phyloP scores from a whole-genome alignment of 2,113 vertebrate species.

The Rhadina sibilatrix region DNA sequence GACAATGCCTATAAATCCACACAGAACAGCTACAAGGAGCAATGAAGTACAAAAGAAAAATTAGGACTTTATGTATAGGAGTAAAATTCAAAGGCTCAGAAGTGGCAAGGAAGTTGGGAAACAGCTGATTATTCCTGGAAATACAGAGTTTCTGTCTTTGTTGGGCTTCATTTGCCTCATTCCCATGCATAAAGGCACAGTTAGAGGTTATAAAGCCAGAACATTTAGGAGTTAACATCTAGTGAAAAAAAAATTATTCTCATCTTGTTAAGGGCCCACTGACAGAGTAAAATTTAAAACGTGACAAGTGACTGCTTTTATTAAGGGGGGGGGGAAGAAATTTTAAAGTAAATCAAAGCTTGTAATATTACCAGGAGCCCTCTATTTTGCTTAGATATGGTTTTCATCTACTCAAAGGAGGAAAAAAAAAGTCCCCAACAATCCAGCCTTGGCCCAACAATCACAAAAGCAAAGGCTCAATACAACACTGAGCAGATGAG shows the following conservation, averaged over 20 bases:
- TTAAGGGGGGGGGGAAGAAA: rapidly evolving
- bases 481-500: not conserved
- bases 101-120: not conserved
- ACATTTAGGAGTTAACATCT: not conserved
- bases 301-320: not conserved
- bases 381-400: not conserved
- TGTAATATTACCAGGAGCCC: not conserved
- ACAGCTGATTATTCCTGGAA: not conserved
- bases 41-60: not conserved
- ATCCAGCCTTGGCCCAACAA: not conserved
- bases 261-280: not conserved
- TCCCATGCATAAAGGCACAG: not conserved
- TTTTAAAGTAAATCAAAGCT: not conserved
- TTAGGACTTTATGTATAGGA: not conserved
- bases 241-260: not conserved
- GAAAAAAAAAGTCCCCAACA: not conserved
- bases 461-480: not conserved
- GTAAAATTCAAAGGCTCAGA: not conserved
- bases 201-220: not conserved
- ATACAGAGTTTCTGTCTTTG: not conserved
- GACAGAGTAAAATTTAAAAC: not conserved
- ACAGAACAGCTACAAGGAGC: not conserved
- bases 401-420: not conserved
- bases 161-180: not conserved
- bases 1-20: not conserved